These are phyloP conservation scores for Paraescarpia echinospica DNA, from an alignment of 1,140 invertebrate species.

Conservation along the genomic window DNA sequence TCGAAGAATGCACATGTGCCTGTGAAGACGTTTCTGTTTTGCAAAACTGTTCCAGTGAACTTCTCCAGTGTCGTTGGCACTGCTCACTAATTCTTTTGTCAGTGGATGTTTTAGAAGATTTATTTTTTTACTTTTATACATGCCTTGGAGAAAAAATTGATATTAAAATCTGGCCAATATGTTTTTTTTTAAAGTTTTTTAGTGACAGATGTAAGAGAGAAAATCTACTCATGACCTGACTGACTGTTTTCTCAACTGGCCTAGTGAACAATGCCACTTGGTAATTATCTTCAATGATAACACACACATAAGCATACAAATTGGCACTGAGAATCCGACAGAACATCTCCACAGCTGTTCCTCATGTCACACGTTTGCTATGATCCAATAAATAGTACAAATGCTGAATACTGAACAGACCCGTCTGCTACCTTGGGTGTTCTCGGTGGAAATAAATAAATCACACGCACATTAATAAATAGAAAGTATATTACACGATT, in stretches of 20 bases:
- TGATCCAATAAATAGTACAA: background rate
- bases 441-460: background rate
- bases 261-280: background rate
- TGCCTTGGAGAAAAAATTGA: background rate
- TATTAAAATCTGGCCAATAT: background rate
- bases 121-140: background rate
- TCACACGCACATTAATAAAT: background rate
- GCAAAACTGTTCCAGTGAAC: background rate
- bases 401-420: background rate
- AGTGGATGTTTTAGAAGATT: background rate
- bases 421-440: background rate
- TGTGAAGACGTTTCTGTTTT: background rate
- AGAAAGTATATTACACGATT: background rate
- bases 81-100: background rate
- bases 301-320: background rate
- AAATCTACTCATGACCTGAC: background rate
- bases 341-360: background rate
- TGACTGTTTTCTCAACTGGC: background rate
- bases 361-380: background rate
- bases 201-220: background rate
- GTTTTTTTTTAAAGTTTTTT: background rate
- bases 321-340: background rate
- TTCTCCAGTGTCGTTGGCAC: background rate
- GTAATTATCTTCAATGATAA: background rate
- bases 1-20: background rate